These are phyloP conservation scores for Neotoma lepida DNA, from an alignment of 2,113 vertebrate species.

Conservation along the genomic window DNA sequence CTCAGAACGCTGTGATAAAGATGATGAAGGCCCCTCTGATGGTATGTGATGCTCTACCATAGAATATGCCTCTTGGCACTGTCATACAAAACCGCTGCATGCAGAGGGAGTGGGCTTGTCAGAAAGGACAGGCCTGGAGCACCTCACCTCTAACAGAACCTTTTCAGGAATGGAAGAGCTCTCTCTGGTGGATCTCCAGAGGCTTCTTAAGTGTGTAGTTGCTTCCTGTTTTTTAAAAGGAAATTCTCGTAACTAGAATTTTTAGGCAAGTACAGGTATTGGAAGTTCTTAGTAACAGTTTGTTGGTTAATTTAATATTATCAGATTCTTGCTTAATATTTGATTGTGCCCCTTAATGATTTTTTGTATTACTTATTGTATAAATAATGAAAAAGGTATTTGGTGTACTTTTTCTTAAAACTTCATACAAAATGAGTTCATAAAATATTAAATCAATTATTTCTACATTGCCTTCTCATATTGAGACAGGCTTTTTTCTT, in stretches of 20 bases:
- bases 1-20: conserved; percentile 93
- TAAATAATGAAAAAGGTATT: conserved; percentile 84
- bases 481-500: conserved; percentile 75
- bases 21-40: conserved; percentile 90
- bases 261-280: conserved; percentile 73
- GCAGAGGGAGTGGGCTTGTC: conserved; percentile 27
- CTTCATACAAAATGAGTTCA: conserved; percentile 80
- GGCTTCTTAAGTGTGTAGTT: conserved; percentile 52
- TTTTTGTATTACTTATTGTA: conserved; percentile 86
- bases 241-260: conserved; percentile 66
- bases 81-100: conserved; percentile 41
- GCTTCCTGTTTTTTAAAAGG: conserved; percentile 54
- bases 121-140: conserved; percentile 56
- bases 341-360: conserved; percentile 83
- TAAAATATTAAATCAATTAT: conserved; percentile 89
- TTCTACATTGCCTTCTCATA: conserved; percentile 78
- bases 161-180: conserved; percentile 88
- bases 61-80: conserved; percentile 53
- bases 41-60: conserved; percentile 87
- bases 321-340: conserved; percentile 87
- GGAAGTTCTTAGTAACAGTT: conserved; percentile 80
- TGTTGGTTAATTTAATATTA: conserved; percentile 85
- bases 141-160: conserved; percentile 76
- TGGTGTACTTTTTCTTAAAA: conserved; percentile 82
- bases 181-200: conserved; percentile 88